Evolutionary conservation across 2,888 invertebrate genomes (phyloP), one percentile per base, ranked within the genome.

Genomic region (Pristionchus mayeri): DNA sequence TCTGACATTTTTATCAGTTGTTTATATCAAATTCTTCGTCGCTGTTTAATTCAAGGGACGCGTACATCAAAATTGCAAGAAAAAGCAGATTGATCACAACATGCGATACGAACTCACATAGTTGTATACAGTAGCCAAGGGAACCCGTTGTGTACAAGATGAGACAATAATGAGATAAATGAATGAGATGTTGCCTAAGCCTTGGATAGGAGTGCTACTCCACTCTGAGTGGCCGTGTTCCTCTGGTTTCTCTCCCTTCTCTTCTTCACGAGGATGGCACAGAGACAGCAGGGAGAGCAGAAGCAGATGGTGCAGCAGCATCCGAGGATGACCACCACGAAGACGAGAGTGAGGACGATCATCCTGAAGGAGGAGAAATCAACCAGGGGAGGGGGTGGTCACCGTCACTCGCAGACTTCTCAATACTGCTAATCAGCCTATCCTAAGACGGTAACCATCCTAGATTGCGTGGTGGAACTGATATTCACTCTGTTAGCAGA

Each of bases 271-370:
- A 86, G 83, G 54, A 88, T 86, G 18, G 89, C 89, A 80, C 88
- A 88, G 54, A 86, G 84, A 71, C 89, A 89, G 79, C 88, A 89
- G 2, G 89, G 89, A 30, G 88, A 87, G 52, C 87, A 88, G 86
- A 89, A 89, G 78, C 89, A 89, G 34, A 88, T 84, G 6, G 88
- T 87, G 48, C 89, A 89, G 63, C 88, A 89, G 80, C 89, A 89
- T 13, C 86, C 86, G 30, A 87, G 87, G 34, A 89, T 50, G 40
- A 86, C 79, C 21, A 89, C 76, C 7, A 89, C 88, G 83, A 88
- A 88, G 84, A 88, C 52, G 13, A 89, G 85, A 9, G 89, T 89
- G 81, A 89, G 87, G 13, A 89, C 84, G 34, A 89, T 87, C 89
- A 89, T 89, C 89, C 89, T 89, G 88, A 83, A 89, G 86, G n/a